Base-by-base conservation (phyloP, 2,797 vertebrate genomes). In the Peromyscus melanophrys region DNA sequence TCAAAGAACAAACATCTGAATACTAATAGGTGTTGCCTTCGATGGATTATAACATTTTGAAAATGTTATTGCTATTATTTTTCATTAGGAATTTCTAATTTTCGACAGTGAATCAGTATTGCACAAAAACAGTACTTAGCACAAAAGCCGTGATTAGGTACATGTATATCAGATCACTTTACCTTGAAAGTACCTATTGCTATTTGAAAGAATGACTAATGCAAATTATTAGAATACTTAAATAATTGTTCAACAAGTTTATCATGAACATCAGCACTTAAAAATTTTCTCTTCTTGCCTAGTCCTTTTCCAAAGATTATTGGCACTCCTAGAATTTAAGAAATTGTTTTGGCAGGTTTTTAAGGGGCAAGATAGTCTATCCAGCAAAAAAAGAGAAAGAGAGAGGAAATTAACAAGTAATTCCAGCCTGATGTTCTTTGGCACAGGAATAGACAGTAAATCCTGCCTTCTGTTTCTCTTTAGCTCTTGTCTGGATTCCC, bases 401-500 rank as follows among this genome's bases (percentile, higher is more conserved):
- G 7, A 14, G 12, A 27, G 23, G 82, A 91, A 87, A 71, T 76
- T 55, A 97, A 81, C 71, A 46, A 94, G 52, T 31, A 29, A 67
- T 89, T 96, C 37, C 55, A 96, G 11, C 57, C 71, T 95, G 73
- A 92, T 89, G 34, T 69, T 88, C 59, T 29, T 75, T 94, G 93
- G 89, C 67, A 85, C 37, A 89, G 23, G 43, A 91, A 83, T 46
- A 96, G 88, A 86, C n/a, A 87, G 84, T 71, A 96, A 89, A 92
- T 87, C 23, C 46, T n/a, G 77, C 71, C 89, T 96, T 96, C 90
- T 95, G 82, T 95, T 97, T 84, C 63, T 92, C 67, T 90, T 95
- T 96, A 76, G n/a, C 9, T 95, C 59, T 95, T 96, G 25, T 91
- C 69, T 96, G 49, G 92, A 82, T 92, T 84, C 73, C 61, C 23